Percentiles rank a stretch among this genome's conserved stretches.
phyloP scores from a whole-genome alignment of 2,888 invertebrate genomes.

The Apodemia duryi region DNA sequence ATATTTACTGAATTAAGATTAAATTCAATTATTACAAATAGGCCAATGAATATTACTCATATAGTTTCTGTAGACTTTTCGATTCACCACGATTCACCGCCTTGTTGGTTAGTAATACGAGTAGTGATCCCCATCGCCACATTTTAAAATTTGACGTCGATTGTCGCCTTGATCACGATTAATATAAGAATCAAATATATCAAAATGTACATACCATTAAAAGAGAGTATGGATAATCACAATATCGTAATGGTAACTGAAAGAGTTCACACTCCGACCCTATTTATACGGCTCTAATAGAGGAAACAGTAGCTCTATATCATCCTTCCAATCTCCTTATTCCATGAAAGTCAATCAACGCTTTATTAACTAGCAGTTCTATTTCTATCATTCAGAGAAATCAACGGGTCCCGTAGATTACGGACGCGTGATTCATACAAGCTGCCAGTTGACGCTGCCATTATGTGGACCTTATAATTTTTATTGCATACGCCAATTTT shows the following conservation, averaged over 20 bases:
- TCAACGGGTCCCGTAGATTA: constrained; percentile 36
- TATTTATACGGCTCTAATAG: constrained; percentile 44
- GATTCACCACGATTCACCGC: no score
- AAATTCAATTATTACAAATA: not conserved
- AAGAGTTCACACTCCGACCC: constrained; percentile 28
- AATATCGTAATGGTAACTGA: constrained; percentile 27
- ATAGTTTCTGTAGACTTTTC: no score
- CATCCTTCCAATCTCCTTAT: constrained; percentile 46
- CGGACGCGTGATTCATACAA: constrained; percentile 1
- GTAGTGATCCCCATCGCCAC: no score
- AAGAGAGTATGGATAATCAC: constrained; percentile 11
- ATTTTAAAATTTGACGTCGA: no score
- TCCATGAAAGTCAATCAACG: constrained; percentile 63
- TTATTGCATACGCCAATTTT: not conserved
- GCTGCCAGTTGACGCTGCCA: no score
- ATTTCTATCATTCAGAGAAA: constrained; percentile 61
- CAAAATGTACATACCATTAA: constrained; percentile 22
- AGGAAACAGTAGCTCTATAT: constrained; percentile 47
- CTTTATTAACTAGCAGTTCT: constrained; percentile 44
- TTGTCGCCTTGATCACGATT: no score
- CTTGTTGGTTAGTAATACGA: no score
- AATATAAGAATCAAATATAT: not conserved
- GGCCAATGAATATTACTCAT: no score
- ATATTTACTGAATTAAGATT: not conserved
- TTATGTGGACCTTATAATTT: not conserved